phyloP scores from a whole-genome alignment of 2,113 vertebrate species.

The Bubalus kerabau region DNA sequence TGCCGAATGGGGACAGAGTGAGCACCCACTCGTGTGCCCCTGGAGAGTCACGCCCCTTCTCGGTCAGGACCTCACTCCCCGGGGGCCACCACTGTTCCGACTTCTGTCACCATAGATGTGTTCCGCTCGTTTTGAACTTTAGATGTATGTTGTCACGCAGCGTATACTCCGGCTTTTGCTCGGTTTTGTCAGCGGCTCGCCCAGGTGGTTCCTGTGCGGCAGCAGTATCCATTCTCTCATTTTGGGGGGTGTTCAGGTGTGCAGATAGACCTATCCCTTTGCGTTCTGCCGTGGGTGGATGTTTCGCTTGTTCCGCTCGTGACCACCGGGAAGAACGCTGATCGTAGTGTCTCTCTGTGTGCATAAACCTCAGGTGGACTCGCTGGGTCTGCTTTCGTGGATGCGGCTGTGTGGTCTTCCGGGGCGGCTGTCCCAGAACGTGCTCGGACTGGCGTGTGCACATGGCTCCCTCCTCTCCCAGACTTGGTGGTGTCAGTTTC shows the following conservation, averaged over 20 bases:
- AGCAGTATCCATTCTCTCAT: rapidly evolving
- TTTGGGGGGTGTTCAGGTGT: rapidly evolving
- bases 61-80: neutral
- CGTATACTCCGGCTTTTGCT: neutral
- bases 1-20: too few relatives aligned
- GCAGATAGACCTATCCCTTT: rapidly evolving
- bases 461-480: neutral
- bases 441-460: rapidly evolving
- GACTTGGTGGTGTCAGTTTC: too few relatives aligned
- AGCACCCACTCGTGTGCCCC: rapidly evolving
- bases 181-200: too few relatives aligned
- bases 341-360: rapidly evolving
- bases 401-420: neutral
- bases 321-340: rapidly evolving
- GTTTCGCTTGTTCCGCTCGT: rapidly evolving
- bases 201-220: rapidly evolving
- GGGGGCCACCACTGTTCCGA: neutral
- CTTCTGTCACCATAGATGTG: rapidly evolving
- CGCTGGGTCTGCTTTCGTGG: neutral
- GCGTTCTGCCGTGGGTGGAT: rapidly evolving
- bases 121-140: neutral
- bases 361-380: rapidly evolving
- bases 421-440: rapidly evolving
- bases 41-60: rapidly evolving
- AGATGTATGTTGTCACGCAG: rapidly evolving